Conservation (phyloP, 2,113 vertebrate genomes). For the Lethenteron camtschaticum region DNA sequence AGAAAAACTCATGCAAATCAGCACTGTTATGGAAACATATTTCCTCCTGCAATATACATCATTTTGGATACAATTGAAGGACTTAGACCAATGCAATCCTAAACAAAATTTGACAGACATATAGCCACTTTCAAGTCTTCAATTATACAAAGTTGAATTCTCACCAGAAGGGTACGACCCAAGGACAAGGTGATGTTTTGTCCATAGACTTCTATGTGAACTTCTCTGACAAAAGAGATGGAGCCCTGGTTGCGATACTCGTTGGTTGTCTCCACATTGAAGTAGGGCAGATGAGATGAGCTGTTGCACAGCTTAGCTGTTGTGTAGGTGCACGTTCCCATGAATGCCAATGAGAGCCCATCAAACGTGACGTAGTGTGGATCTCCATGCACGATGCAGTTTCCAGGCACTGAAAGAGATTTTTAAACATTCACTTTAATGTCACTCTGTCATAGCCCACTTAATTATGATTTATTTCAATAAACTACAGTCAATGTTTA, state of each 20-base stretch:
- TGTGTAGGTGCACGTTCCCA: conserved; percentile 62
- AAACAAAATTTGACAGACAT: conserved; percentile 8
- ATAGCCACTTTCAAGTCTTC: not conserved
- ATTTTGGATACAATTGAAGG: too few relatives aligned
- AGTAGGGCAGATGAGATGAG: conserved; percentile 26
- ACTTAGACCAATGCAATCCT: not conserved
- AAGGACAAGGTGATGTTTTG: conserved; percentile 31
- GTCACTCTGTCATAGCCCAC: too few relatives aligned
- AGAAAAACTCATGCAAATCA: too few relatives aligned
- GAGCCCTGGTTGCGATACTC: conserved; percentile 42
- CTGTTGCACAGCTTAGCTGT: conserved; percentile 33
- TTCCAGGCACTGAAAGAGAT: conserved; percentile 4
- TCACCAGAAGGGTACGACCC: conserved; percentile 41
- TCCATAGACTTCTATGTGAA: conserved; percentile 26
- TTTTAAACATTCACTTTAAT: too few relatives aligned
- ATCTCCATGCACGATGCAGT: conserved; percentile 18
- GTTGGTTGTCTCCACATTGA: conserved; percentile 43
- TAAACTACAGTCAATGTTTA: too few relatives aligned
- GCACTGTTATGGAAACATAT: too few relatives aligned
- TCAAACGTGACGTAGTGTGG: conserved; percentile 39
- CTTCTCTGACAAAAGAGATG: conserved; percentile 47
- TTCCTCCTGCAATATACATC: too few relatives aligned
- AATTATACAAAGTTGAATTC: conserved; percentile 5
- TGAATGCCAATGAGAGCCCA: conserved; percentile 20
- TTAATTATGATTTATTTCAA: too few relatives aligned